Evolutionary conservation across 2,888 invertebrate species (phyloP), one percentile per base, ranked within the genome.

Genomic region (Clepsis dumicolana): DNA sequence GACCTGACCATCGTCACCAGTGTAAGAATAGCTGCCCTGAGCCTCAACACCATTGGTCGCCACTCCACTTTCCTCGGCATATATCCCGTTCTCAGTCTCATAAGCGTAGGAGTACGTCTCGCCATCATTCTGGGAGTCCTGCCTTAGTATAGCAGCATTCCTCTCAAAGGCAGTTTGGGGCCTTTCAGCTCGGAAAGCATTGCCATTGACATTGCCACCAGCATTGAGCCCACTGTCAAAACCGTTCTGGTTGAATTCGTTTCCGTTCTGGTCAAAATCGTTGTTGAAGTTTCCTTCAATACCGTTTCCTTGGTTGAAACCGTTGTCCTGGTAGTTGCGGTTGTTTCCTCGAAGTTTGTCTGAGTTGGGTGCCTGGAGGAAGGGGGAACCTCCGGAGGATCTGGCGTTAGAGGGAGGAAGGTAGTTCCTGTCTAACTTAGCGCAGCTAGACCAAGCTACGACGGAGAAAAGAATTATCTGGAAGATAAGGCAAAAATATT

Each of bases 81-180:
- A 78, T 44, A 93, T 93, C 2, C 93, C 93, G 70, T 93, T 93
- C 65, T 92, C 90, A 44, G 93, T 92, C 72, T 93, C 91, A 73
- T 82, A 93, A 64, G 87, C 84, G 54, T 88, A 93, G 0, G 89
- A 80, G 71, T 86, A 93, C 41, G 81, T 82, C 60, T 93, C 89
- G 70, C 91, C 92, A 77, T 93, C 84, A 68, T 90, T 90, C 27
- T 86, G 79, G 68, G 80, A 87, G 62, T 88, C 87, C 72, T 88
- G 88, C 32, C 92, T 89, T 65, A 93, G 84, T 35, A 92, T 89
- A 18, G 86, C 90, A 27, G 93, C 91, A 53, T 84, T 89, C 70
- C 89, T 90, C 72, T 93, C 93, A 7, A 82, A 78, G 14, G 86
- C 79, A 35, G 91, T 89, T 64, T 88, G 88, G n/a, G 89, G 77